phyloP scores from a whole-genome alignment of 2,797 vertebrate genomes.

The Thaleichthys pacificus region DNA sequence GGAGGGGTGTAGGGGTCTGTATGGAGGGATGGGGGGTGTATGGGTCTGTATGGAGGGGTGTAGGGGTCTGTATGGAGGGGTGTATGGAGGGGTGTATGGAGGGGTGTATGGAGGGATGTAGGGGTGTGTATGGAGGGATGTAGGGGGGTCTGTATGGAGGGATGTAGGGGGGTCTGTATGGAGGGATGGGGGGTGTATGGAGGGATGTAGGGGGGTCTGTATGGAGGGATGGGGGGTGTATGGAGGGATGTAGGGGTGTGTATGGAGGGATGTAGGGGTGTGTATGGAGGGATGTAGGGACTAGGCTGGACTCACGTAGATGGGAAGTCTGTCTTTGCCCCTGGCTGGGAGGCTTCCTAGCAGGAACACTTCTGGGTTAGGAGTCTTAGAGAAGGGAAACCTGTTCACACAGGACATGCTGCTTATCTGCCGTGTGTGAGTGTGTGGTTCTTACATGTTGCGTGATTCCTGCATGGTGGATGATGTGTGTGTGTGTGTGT shows the following conservation, averaged over 20 bases:
- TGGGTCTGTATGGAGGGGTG: no score
- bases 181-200: no score
- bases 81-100: no score
- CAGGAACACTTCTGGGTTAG: slow-evolving; percentile 7
- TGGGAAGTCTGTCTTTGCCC: slow-evolving; percentile 2
- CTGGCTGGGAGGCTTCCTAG: not conserved
- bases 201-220: not conserved
- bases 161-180: no score
- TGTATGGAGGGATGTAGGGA: not conserved
- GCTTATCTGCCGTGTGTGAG: not conserved
- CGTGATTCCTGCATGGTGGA: no score
- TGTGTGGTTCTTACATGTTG: not conserved
- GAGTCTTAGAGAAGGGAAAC: slow-evolving; percentile 3
- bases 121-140: no score
- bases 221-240: no score
- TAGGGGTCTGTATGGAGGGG: not conserved
- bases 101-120: not conserved
- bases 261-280: not conserved
- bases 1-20: not conserved
- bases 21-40: no score
- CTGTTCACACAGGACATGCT: not conserved
- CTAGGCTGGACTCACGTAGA: slow-evolving; percentile 6
- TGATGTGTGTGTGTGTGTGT: not conserved
- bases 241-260: not conserved
- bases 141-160: no score